Base-by-base conservation (phyloP, 1,140 invertebrate species). In the Geopemphigus sp. region DNA sequence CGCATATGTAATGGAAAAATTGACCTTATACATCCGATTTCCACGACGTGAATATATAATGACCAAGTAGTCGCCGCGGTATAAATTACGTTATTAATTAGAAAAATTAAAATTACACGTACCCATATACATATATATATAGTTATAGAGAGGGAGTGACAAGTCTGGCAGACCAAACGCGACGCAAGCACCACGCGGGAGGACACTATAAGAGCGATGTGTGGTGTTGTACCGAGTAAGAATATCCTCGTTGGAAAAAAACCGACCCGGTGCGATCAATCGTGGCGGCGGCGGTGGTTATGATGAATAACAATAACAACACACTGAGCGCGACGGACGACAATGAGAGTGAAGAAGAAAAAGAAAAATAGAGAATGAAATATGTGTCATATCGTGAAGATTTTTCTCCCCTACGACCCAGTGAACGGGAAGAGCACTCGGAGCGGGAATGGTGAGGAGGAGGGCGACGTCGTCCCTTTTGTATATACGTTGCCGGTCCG, bases 21-120 rank as follows among this genome's bases (percentile, higher is more conserved):
- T 53, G 66, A 70, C 66, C 66, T 70, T 32, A 32, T 32, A 19
- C 63, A n/a, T 64, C 61, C 61, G 61, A 32, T n/a, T 32, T 64
- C 61, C 61, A n/a, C 32, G 3, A 39, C 32, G 32, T 12, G 29
- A 54, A 54, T 19, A 3, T 2, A 8, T 39, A 54, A 5, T 6
- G 3, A 39, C 29, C 8, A 17, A n/a, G 22, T 10, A n/a, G 61
- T 32, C 8, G 32, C 29, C 32, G 19, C 32, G 32, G 29, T 0
- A n/a, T 32, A n/a, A n/a, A n/a, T 19, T 57, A 22, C 11, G 12
- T 57, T 24, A 45, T 64, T 64, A 64, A 64, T 19, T 32, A 39
- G 32, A 8, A 64, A 32, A 39, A 64, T 5, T 45, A 15, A 24
- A 66, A 66, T 45, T 66, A n/a, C 19, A 66, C 63, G 63, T 66